Evolutionary conservation across 1,140 invertebrate species (phyloP), one percentile per base, ranked within the genome.

Genomic region (Dermatophagoides farinae): DNA sequence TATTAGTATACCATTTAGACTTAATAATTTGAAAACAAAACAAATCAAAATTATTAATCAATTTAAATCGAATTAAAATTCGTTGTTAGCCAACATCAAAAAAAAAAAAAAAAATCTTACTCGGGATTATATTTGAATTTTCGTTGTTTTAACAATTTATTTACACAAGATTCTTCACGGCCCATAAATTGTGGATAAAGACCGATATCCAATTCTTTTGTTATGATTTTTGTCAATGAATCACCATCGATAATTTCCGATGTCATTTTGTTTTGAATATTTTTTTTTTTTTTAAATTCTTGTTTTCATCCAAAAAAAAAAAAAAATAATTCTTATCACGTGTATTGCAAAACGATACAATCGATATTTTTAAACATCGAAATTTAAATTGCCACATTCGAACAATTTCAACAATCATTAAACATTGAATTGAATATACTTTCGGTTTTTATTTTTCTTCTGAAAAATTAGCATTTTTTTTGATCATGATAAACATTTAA

Each of bases 41-140:
- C 4, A 18, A 1, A 60, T 20, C 1, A 47, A 1, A 40, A 49
- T 50, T 60, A 8, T 11, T 38, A 6, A 49, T 55, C 39, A 50
- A 57, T 12, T 41, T 6, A 57, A 40, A 55, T 43, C 22, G 12
- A 50, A 18, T 50, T 50, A 50, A n/a, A 9, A 49, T 10, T 49
- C 18, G 18, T 16, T 18, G 11, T 18, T 31, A 4, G 11, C 4
- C 23, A 2, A 50, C 11, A 50, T n/a, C n/a, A n/a, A n/a, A n/a
- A n/a, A n/a, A n/a, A n/a, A n/a, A n/a, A n/a, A n/a, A n/a, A n/a
- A n/a, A n/a, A 40, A 1, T 18, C 18, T 4, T 60, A 60, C 58
- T 60, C 58, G 2, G 41, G 25, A 60, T 60, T 60, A 40, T 60
- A 60, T 49, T 60, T 60, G 46, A 49, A 60, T 52, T 60, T 60